phyloP scores from a whole-genome alignment of 2,888 invertebrate species.

The Athrips mouffetella region DNA sequence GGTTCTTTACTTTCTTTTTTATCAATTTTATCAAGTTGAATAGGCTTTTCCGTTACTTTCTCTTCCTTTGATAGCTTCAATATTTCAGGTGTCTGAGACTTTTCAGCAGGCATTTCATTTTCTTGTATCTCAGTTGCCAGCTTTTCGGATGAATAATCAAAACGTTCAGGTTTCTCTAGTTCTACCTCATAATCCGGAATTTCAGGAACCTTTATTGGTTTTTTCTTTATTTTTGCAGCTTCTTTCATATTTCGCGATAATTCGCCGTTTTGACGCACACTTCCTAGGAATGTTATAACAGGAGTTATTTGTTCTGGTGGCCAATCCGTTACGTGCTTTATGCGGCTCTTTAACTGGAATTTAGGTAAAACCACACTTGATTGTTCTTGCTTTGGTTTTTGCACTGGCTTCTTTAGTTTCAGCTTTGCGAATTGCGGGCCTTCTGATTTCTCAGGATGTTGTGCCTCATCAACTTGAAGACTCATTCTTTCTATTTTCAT shows the following conservation, averaged over 20 bases:
- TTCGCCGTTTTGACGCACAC: slow-evolving; percentile 79
- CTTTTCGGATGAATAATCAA: slow-evolving; percentile 29
- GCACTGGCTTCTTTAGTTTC: slow-evolving; percentile 81
- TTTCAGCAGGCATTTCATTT: slow-evolving; percentile 21
- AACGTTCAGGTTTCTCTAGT: slow-evolving; percentile 70
- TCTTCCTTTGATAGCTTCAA: slow-evolving; percentile 37
- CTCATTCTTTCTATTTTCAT: slow-evolving; percentile 80
- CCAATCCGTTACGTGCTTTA: slow-evolving; percentile 80
- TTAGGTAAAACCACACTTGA: slow-evolving; percentile 76
- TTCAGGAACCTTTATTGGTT: slow-evolving; percentile 70
- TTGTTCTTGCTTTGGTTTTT: slow-evolving; percentile 67
- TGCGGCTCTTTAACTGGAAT: slow-evolving; percentile 84
- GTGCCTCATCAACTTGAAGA: slow-evolving; percentile 78
- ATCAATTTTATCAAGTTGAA: not conserved
- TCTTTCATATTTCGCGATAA: slow-evolving; percentile 84
- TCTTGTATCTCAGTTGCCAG: not conserved
- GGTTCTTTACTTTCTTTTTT: not conserved
- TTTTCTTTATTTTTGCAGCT: slow-evolving; percentile 80
- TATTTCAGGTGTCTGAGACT: not conserved
- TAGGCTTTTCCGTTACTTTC: slow-evolving; percentile 14
- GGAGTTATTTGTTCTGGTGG: slow-evolving; percentile 78
- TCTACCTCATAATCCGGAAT: slow-evolving; percentile 71
- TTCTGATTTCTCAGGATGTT: slow-evolving; percentile 77
- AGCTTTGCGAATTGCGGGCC: slow-evolving; percentile 81
- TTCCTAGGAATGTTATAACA: slow-evolving; percentile 72